Percentiles rank a stretch among this genome's conserved stretches.
Conservation (phyloP, 1,140 invertebrate species). For the Saccostrea cuccullata region DNA sequence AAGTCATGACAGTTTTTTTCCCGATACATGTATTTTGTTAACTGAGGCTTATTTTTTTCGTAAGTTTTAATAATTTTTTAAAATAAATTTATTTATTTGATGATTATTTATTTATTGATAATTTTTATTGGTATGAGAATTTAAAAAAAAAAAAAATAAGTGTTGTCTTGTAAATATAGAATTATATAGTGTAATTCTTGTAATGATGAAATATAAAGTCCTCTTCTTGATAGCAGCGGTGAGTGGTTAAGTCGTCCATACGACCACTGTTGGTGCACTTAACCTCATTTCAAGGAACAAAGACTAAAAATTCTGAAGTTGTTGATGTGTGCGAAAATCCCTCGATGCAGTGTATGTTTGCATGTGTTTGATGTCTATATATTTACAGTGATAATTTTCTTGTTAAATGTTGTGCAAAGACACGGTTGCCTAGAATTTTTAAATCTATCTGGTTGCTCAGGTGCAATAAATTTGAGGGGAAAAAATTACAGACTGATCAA, state of each 20-base stretch:
- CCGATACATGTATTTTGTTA: too few relatives aligned
- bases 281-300: constrained; percentile 35
- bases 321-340: constrained; percentile 13
- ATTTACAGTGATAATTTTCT: not conserved
- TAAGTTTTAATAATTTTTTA: too few relatives aligned
- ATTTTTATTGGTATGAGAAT: too few relatives aligned
- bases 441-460: constrained; percentile 6
- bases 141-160: not conserved
- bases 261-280: constrained; percentile 24
- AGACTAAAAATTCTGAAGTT: constrained; percentile 12
- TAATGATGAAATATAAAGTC: not conserved
- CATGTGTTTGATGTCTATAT: not conserved
- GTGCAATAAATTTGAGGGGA: constrained; percentile 14
- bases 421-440: constrained; percentile 11
- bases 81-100: too few relatives aligned
- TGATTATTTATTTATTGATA: too few relatives aligned
- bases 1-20: too few relatives aligned
- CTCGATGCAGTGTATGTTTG: not conserved
- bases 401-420: not conserved
- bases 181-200: not conserved
- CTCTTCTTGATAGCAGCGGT: not conserved
- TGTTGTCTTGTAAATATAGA: not conserved
- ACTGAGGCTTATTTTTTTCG: too few relatives aligned
- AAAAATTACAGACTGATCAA: constrained; percentile 3
- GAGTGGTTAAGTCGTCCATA: not conserved